Evolutionary conservation across 2,888 invertebrate species (phyloP), one percentile per base, ranked within the genome.

Genomic region (Drosophila kokeensis): DNA sequence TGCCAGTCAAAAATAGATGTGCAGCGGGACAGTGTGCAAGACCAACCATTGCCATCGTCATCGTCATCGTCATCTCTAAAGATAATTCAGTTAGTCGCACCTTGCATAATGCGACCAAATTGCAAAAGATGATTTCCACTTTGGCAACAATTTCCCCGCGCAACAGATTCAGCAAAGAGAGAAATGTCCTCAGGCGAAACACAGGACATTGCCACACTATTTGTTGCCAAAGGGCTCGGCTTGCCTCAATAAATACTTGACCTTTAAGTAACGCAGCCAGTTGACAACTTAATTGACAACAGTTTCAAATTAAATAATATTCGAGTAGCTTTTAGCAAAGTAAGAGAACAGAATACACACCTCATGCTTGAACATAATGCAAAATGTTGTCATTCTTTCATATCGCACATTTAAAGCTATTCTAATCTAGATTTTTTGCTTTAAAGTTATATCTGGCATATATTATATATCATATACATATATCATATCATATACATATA

Each of bases 91-190:
- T 87, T 83, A 87, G 64, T 70, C 68, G 57, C 78, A 69, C 71
- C 87, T 82, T 87, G 81, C 82, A 81, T 87, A 87, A 87, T 82
- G 83, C 72, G 40, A 80, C 59, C 57, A 67, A 71, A 84, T 84
- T 78, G 57, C 53, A 52, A 52, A 68, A 53, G 52, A 68, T 68
- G 59, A 79, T 64, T 61, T 63, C 45, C 21, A 27, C 53, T 36
- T 63, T 69, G 2, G 64, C 76, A 70, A 76, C 27, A 86, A 86
- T 69, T 71, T 83, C 87, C 86, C 82, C 34, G n/a, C 13, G 21
- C 10, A 34, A 48, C 81, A 82, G 83, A 82, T 82, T 85, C 81
- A 82, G 81, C 77, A 59, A 48, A 69, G 81, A 79, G 81, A 81
- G 60, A 76, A 76, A 36, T 79, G 57, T 34, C 73, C 68, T 13